These are phyloP conservation scores for Tyrophagus putrescentiae DNA, from an alignment of 1,140 invertebrate species.

Conservation along the genomic window DNA sequence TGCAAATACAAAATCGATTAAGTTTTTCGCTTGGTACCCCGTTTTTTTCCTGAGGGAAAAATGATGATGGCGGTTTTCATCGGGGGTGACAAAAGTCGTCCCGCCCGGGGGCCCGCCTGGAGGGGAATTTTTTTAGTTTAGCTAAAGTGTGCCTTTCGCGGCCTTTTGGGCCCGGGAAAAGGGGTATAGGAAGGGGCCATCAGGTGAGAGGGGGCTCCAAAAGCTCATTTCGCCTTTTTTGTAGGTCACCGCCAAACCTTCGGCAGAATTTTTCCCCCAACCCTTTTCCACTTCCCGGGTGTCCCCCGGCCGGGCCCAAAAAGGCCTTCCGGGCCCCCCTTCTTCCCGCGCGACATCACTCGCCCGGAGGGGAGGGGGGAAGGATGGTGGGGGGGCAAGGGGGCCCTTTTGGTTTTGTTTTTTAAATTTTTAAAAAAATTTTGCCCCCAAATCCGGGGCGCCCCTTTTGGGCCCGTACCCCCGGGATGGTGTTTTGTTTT, in stretches of 20 bases:
- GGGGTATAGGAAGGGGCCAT: neutral
- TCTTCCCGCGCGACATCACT: constrained; percentile 19
- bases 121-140: neutral
- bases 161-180: neutral
- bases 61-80: constrained; percentile 21
- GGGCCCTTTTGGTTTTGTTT: no score
- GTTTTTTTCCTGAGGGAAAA: constrained; percentile 47
- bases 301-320: no score
- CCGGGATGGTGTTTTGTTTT: constrained; percentile 13
- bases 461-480: constrained; percentile 20
- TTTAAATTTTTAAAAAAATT: no score
- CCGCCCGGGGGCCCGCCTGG: neutral
- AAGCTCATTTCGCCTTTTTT: no score
- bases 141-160: neutral
- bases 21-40: no score
- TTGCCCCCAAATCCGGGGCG: no score
- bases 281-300: no score
- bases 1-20: no score
- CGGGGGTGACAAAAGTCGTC: constrained; percentile 3
- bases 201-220: neutral
- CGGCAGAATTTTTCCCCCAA: no score
- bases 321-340: constrained; percentile 17
- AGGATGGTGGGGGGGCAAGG: constrained; percentile 21
- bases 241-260: no score
- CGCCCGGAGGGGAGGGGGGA: constrained; percentile 19